Conservation (phyloP, 2,797 vertebrate genomes). For the Neosilurus mollespiculum region DNA sequence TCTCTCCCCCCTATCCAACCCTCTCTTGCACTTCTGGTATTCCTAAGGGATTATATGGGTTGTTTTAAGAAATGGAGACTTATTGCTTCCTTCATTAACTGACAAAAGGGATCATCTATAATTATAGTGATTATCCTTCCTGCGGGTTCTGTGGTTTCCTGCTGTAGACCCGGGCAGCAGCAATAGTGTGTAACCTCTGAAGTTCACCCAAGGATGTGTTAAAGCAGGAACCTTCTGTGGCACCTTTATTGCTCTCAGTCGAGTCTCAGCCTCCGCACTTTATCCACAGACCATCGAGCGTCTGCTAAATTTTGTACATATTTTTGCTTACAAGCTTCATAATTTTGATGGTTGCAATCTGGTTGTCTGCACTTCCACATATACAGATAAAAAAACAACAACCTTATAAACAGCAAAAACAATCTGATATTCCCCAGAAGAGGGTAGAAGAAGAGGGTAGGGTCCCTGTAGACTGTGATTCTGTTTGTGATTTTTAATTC, state of each 20-base stretch:
- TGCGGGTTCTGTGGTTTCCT: conserved; percentile 24
- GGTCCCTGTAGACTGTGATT: neutral
- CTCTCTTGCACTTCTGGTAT: conserved; percentile 3
- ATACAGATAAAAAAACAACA: neutral
- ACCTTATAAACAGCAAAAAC: neutral
- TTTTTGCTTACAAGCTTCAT: neutral
- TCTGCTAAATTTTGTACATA: neutral
- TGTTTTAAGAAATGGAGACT: conserved; percentile 54
- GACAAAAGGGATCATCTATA: conserved; percentile 51
- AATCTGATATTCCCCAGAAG: neutral
- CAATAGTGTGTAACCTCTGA: neutral
- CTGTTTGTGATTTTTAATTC: neutral
- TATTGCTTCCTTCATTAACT: conserved; percentile 57
- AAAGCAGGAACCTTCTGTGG: conserved; percentile 13
- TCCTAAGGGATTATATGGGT: conserved; percentile 39
- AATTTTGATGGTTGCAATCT: neutral
- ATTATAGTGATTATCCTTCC: conserved; percentile 51
- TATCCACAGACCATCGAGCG: neutral
- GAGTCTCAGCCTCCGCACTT: no score
- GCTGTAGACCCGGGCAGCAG: conserved; percentile 22
- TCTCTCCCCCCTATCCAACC: neutral
- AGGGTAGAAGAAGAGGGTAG: neutral
- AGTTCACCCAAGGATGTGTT: conserved; percentile 13
- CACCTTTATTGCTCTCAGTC: conserved; percentile 1
- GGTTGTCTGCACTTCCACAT: neutral